Conservation (phyloP, 2,888 invertebrate species). For the Lissocephala sabroskyi region DNA sequence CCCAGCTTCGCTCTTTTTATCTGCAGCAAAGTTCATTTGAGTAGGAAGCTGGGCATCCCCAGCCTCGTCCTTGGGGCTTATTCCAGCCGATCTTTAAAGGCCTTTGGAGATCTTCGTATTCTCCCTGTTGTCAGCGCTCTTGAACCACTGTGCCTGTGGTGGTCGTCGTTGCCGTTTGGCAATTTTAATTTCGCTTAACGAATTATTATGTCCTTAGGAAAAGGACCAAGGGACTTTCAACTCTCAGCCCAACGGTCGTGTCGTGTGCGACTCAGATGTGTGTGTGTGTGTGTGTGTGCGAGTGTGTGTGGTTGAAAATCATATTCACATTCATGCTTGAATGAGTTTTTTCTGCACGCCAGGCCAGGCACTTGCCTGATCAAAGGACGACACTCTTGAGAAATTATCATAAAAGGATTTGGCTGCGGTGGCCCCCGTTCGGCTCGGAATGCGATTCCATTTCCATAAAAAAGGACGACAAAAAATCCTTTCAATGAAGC, state of each 20-base stretch:
- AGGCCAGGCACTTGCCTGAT: slow-evolving; percentile 65
- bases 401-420: slow-evolving; percentile 71
- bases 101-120: no score
- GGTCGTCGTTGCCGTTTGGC: slow-evolving; percentile 19
- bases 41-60: no score
- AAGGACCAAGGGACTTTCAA: slow-evolving; percentile 3
- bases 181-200: slow-evolving; percentile 65
- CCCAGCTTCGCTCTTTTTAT: no score
- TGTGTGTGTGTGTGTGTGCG: slow-evolving; percentile 14
- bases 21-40: no score
- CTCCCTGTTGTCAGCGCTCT: no score
- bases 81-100: no score
- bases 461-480: no score
- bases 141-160: no score
- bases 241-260: neutral
- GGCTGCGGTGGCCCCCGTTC: slow-evolving; percentile 16
- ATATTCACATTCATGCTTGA: slow-evolving; percentile 69
- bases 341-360: slow-evolving; percentile 59
- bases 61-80: no score
- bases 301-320: slow-evolving; percentile 53
- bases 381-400: slow-evolving; percentile 72
- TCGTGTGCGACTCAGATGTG: slow-evolving; percentile 13
- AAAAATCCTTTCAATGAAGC: slow-evolving; percentile 54
- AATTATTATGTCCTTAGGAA: slow-evolving; percentile 59
- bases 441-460: slow-evolving; percentile 24